Conservation (phyloP, 2,888 invertebrate genomes). For the Elegia similella region DNA sequence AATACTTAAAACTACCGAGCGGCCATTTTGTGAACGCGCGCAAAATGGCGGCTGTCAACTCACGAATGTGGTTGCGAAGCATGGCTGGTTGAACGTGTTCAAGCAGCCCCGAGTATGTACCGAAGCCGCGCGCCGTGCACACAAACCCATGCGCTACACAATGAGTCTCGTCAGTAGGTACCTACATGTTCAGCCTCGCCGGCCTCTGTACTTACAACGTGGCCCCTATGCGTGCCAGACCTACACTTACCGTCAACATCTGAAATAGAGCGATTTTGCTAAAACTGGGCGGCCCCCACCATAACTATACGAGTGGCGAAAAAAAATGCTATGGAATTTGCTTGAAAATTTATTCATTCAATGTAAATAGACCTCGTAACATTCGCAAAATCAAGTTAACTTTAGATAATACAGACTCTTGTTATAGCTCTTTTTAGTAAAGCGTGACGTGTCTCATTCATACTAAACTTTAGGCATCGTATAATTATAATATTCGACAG, state of each 20-base stretch:
- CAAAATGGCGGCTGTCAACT: conserved; percentile 71
- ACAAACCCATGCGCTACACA: conserved; percentile 52
- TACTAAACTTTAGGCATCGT: conserved; percentile 67
- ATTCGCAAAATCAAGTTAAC: conserved; percentile 60
- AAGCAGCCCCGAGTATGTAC: conserved; percentile 32
- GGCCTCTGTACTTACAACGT: conserved; percentile 50
- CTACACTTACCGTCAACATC: conserved; percentile 81
- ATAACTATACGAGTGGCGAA: conserved; percentile 61
- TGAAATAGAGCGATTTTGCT: conserved; percentile 76
- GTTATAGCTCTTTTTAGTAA: conserved; percentile 44
- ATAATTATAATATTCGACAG: conserved; percentile 24
- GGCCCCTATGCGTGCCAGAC: conserved; percentile 62
- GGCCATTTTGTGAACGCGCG: conserved; percentile 61
- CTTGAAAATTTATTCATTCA: conserved; percentile 74
- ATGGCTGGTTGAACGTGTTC: conserved; percentile 40
- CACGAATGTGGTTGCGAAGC: conserved; percentile 41
- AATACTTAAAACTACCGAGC: conserved; percentile 67
- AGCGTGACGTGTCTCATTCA: conserved; percentile 65
- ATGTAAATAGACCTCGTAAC: conserved; percentile 70
- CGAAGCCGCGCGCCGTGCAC: conserved; percentile 46
- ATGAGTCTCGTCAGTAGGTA: conserved; percentile 38
- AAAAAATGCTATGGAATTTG: conserved; percentile 74
- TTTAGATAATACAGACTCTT: conserved; percentile 35
- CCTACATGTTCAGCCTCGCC: conserved; percentile 41
- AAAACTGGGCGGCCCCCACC: conserved; percentile 71